Evolutionary conservation across 2,113 vertebrate species (phyloP), one percentile per base, ranked within the genome.

Genomic region (Gorilla gorilla): DNA sequence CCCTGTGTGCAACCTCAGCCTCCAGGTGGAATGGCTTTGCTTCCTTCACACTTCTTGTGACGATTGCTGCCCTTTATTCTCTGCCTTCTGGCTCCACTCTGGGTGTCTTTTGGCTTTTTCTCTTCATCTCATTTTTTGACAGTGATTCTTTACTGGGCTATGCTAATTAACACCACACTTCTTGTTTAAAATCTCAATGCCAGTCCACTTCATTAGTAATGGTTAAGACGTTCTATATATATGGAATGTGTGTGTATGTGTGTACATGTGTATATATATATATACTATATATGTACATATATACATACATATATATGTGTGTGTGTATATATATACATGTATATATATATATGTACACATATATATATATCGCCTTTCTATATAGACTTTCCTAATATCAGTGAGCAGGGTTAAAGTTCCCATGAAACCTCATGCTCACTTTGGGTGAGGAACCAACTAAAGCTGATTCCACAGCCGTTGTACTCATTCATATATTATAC

Each of bases 1-100:
- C 12, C 45, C 3, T 1, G n/a, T 13, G 2, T 18, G 27, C 32
- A 25, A 12, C 6, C 23, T 45, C 30, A 35, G 45, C 3, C 1
- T 32, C 35, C 8, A 0, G 0, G 32, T 20, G 30, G 23, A 14
- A 13, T 2, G n/a, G 32, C n/a, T n/a, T 50, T 35, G 9, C 23
- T 68, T 8, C 1, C 20, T 35, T 23, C 9, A 38, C 27, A n/a
- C 30, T 14, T 20, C 75, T 50, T 7, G 1, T 0, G 3, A 16
- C 2, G n/a, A 32, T 8, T 43, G 32, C 22, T 16, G 0, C 22
- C 16, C 40, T 45, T 59, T 64, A 3, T 5, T 57, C 40, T 57
- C 82, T 79, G 50, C 32, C 27, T 79, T 30, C 30, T 8, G 18
- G 38, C 45, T 72, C 25, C 59, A 48, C 20, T 57, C 3, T 6